These are phyloP conservation scores for Calameuta idolon DNA, from an alignment of 2,888 invertebrate species.

Conservation along the genomic window DNA sequence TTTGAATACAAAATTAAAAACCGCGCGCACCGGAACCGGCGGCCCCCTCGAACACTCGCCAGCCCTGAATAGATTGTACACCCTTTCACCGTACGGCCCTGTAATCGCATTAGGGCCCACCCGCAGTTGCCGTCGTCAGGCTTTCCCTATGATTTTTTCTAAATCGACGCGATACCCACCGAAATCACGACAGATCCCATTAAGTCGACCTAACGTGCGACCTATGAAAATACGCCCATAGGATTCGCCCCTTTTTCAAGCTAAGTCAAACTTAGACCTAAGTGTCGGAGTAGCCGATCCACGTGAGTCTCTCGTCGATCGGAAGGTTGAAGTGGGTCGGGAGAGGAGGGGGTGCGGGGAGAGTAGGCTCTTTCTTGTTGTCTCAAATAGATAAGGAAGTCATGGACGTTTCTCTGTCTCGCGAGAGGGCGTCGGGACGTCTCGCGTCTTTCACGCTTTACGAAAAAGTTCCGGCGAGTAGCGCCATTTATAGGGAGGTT, in stretches of 20 bases:
- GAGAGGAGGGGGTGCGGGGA: not conserved
- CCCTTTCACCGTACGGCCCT: not conserved
- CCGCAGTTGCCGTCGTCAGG: not conserved
- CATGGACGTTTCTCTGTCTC: not conserved
- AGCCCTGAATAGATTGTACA: not conserved
- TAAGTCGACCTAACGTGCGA: not conserved
- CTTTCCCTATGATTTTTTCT: not conserved
- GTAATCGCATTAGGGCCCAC: not conserved
- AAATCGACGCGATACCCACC: not conserved
- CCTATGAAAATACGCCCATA: not conserved
- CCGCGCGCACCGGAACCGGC: constrained; percentile 23
- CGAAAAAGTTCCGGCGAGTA: not conserved
- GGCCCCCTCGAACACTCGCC: not conserved
- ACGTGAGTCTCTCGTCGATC: not conserved
- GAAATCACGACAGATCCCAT: not conserved
- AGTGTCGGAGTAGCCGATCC: not conserved
- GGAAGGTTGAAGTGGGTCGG: not conserved
- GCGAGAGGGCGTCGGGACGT: not conserved
- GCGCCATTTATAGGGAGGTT: not conserved
- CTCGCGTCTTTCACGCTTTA: not conserved
- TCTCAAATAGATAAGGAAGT: not conserved
- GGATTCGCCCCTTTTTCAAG: not conserved
- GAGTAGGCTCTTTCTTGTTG: not conserved
- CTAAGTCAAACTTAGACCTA: not conserved
- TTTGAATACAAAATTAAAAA: constrained; percentile 51